Base-by-base conservation (phyloP, 2,888 invertebrate genomes). In the Limenitis camilla region DNA sequence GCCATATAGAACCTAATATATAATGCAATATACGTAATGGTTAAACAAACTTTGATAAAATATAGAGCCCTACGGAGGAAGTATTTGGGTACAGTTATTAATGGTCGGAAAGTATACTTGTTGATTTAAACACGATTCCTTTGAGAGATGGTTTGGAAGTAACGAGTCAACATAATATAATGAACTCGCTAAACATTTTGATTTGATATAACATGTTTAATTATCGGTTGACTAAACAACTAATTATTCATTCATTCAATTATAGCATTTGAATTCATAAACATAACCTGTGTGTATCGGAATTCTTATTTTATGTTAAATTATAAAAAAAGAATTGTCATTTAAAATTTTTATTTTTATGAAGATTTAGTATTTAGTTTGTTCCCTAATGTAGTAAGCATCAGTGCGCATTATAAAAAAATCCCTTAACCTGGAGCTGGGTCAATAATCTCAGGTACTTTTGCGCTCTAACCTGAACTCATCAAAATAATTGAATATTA, bases 81-180 rank as follows among this genome's bases (percentile, higher is more conserved):
- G 31, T 51, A 54, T 45, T 43, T 39, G 40, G 33, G 42, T 7
- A n/a, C 27, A 32, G 19, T 43, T 50, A 50, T 54, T 50, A 42
- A 55, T 55, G 44, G 44, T 38, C 10, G 44, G 40, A 31, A 49
- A 52, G 39, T 52, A 48, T 39, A 49, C 55, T 52, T 58, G 53
- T 58, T 57, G 61, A 60, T 59, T 56, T 61, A 61, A 62, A 60
- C 58, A 54, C 51, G 50, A 60, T 58, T 56, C 55, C 58, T 56
- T 52, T 49, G 33, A 44, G 52, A 51, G 40, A 36, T 33, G 35
- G 4, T 29, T 43, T 43, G 27, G 41, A 49, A 27, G 33, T 50
- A 53, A 55, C 49, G 59, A 54, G 46, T 50, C 47, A 53, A 52
- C 44, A 55, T 50, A 44, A 29, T 42, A 50, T 47, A 47, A 56